Evolutionary conservation across 2,797 vertebrate species (phyloP).

Genomic region (Todus mexicanus): DNA sequence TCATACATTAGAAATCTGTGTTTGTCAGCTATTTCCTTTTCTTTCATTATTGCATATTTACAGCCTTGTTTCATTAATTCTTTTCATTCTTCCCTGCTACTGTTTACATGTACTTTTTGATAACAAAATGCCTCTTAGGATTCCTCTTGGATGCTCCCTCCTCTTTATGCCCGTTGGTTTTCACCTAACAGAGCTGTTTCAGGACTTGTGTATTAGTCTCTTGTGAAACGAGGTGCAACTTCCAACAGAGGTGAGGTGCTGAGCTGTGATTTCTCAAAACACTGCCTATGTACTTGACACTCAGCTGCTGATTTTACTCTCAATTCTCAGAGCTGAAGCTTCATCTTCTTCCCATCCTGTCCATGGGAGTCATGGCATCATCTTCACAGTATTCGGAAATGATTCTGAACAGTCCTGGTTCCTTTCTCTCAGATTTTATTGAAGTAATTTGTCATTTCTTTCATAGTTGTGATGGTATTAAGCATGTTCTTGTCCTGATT

Average conservation of each 20-base stretch:
- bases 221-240: neutral
- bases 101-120: neutral
- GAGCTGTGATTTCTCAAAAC: neutral
- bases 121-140: neutral
- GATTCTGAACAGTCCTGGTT: neutral
- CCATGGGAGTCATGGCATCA: neutral
- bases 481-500: neutral
- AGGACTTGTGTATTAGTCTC: neutral
- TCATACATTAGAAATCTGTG: neutral
- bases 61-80: neutral
- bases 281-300: neutral
- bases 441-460: neutral
- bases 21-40: neutral
- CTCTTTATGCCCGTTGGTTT: neutral
- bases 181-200: neutral
- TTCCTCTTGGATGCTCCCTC: neutral
- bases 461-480: neutral
- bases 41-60: conserved; percentile 5
- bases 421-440: neutral
- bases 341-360: neutral
- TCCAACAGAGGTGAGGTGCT: neutral
- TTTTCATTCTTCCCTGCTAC: conserved; percentile 9
- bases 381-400: conserved; percentile 25
- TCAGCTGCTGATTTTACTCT: neutral
- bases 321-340: neutral